Base-by-base conservation (phyloP, 35 echinoderm and acorn worm genomes). In the Apostichopus parvimensis region DNA sequence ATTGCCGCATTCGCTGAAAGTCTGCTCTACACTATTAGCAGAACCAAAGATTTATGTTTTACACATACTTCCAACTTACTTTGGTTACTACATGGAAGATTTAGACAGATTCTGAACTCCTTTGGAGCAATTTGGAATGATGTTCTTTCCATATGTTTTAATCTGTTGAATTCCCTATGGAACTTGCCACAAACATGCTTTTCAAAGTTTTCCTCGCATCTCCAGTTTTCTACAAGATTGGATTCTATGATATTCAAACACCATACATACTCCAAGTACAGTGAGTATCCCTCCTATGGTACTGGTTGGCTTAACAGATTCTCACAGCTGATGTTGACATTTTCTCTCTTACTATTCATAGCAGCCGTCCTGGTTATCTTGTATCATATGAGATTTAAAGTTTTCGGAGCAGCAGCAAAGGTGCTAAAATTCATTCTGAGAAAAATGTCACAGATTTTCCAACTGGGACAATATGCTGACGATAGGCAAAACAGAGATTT, bases 381-480 rank as follows among this genome's bases (percentile, higher is more conserved):
- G 17, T 88, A 72, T 53, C 86, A 88, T 18, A 72, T 88, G 86
- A 68, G 86, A 55, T 45, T 62, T 26, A 88, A 88, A 54, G 64
- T 88, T 53, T 52, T 72, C 21, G 86, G 21, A 52, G 45, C 86
- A 10, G 17, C 72, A 5, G 60, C 64, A 53, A 23, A 60, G 11
- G 20, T 72, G 3, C 45, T 73, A 10, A 73, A 52, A 21, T 6
- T 73, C 4, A 4, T 73, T 9, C 2, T 72, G 4, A n/a, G 18
- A 23, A 88, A 4, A 15, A 23, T 72, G 15, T 52, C 23, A 18
- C 61, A 13, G 5, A 18, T 88, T 6, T 17, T 72, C 52, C 9
- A 52, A 9, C 71, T 23, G 15, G 21, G 52, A 64, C n/a, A 73
- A 4, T 2, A 54, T 52, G 15, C 9, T 82, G 11, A 2, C 14